Base-by-base conservation (phyloP, 2,888 invertebrate genomes). In the Drosophila cracens region DNA sequence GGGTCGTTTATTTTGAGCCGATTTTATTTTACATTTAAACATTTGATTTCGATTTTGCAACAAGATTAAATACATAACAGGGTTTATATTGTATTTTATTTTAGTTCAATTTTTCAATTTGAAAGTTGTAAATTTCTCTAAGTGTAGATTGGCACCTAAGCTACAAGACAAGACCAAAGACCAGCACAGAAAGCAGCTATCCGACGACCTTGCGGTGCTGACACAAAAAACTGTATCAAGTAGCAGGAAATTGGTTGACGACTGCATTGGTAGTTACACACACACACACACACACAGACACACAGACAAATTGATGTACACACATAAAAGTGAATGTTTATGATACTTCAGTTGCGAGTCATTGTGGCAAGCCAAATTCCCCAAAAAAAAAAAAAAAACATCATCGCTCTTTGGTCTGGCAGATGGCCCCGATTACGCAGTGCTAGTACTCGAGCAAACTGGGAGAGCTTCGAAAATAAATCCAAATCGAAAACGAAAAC, bases 191-290 rank as follows among this genome's bases (percentile, higher is more conserved):
- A 70, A 80, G 82, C 67, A 78, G 81, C 68, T 68, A 61, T 76
- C 43, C 51, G 67, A 80, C 78, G 87, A 87, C 87, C 87, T 87
- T 87, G 87, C 87, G 58, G 63, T 49, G 31, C 70, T 68, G 68
- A 63, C 80, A 68, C 58, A 57, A 60, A 73, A 83, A 86, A 86
- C 69, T 85, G 89, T 87, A 87, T 87, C 85, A 87, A 87, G 89
- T 87, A 89, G 87, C 82, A 85, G 87, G 82, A 89, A 87, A 87
- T 89, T 87, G 83, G 85, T 70, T 80, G 79, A 80, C 80, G 89
- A 87, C 83, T 89, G 87, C 87, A 82, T 56, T 66, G 64, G 38
- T 52, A 54, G 51, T 58, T 18, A 64, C 33, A 38, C 25, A 46
- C 25, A 46, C 25, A 46, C 16, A 25, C 36, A 16, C 25, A 46